Percentiles rank a stretch among this genome's conserved stretches.
phyloP scores from a whole-genome alignment of 1,140 invertebrate species.

The Danaus plexippus region DNA sequence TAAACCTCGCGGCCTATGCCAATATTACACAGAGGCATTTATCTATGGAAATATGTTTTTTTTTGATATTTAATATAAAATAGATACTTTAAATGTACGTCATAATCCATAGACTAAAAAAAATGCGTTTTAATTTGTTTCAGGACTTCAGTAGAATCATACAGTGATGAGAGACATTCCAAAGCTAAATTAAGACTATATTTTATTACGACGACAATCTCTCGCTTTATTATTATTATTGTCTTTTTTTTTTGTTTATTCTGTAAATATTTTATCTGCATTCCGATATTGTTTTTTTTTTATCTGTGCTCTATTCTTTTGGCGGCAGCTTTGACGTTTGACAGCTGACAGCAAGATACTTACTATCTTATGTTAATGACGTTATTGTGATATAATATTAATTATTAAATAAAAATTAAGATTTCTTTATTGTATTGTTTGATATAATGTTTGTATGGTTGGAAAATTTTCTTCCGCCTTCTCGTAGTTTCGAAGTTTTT shows the following conservation, averaged over 20 bases:
- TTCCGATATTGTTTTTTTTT: background rate
- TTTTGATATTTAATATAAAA: no score
- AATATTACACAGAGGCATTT: no score
- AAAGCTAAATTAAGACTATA: conserved; percentile 40
- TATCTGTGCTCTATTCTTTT: conserved; percentile 12
- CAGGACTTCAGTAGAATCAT: conserved; percentile 59
- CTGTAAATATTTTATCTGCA: conserved; percentile 17
- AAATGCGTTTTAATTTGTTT: conserved; percentile 21
- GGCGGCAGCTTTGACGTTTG: conserved; percentile 15
- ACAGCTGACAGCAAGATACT: conserved; percentile 5
- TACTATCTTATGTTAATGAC: conserved; percentile 1
- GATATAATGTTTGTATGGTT: no score
- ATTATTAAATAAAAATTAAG: conserved; percentile 2
- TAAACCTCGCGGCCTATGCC: no score
- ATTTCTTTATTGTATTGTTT: no score
- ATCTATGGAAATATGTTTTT: no score
- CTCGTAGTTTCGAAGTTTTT: no score
- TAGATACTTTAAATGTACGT: no score
- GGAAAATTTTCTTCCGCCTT: no score
- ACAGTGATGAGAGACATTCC: conserved; percentile 60
- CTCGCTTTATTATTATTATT: conserved; percentile 31
- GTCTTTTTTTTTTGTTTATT: conserved; percentile 1
- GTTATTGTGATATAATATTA: background rate
- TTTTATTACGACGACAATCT: conserved; percentile 45
- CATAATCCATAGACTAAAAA: no score